These are phyloP conservation scores for Aulostomus chinensis DNA, from an alignment of 2,797 vertebrate species.

Conservation along the genomic window DNA sequence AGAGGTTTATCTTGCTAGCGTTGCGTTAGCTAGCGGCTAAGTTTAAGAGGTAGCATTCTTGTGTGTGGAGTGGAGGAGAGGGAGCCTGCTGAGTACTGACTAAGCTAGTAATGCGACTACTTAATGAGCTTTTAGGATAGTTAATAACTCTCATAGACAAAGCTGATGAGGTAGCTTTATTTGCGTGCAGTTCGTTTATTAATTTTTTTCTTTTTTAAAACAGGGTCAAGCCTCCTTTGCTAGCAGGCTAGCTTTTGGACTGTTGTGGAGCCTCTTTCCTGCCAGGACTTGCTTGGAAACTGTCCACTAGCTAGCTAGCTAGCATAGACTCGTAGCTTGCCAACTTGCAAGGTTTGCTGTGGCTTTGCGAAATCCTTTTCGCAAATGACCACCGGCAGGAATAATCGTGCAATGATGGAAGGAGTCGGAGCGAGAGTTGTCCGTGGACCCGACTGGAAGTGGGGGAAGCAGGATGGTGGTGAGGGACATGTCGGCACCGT, in stretches of 20 bases:
- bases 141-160: slow-evolving; percentile 9
- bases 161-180: slow-evolving; percentile 2
- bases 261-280: slow-evolving; percentile 47
- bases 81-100: slow-evolving; percentile 20
- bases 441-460: slow-evolving; percentile 98
- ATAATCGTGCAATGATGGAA: slow-evolving; percentile 99
- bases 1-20: slow-evolving; percentile 59
- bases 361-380: slow-evolving; percentile 25
- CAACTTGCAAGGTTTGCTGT: slow-evolving; percentile 17
- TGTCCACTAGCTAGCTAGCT: slow-evolving; percentile 29
- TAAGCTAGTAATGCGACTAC: slow-evolving; percentile 32
- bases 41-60: slow-evolving; percentile 74
- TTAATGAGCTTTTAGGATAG: slow-evolving; percentile 18
- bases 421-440: slow-evolving; percentile 97
- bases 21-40: slow-evolving; percentile 67
- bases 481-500: slow-evolving; percentile 98
- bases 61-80: slow-evolving; percentile 54
- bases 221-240: slow-evolving; percentile 48
- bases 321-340: slow-evolving; percentile 17
- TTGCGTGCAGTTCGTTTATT: slow-evolving; percentile 22
- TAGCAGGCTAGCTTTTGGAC: slow-evolving; percentile 51
- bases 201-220: slow-evolving; percentile 24
- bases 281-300: slow-evolving; percentile 45
- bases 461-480: slow-evolving; percentile 98
- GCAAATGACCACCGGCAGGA: slow-evolving; percentile 95